Percentiles rank a stretch among this genome's conserved stretches.
Conservation (phyloP, 2,113 vertebrate species). For the Vireo altiloquus region DNA sequence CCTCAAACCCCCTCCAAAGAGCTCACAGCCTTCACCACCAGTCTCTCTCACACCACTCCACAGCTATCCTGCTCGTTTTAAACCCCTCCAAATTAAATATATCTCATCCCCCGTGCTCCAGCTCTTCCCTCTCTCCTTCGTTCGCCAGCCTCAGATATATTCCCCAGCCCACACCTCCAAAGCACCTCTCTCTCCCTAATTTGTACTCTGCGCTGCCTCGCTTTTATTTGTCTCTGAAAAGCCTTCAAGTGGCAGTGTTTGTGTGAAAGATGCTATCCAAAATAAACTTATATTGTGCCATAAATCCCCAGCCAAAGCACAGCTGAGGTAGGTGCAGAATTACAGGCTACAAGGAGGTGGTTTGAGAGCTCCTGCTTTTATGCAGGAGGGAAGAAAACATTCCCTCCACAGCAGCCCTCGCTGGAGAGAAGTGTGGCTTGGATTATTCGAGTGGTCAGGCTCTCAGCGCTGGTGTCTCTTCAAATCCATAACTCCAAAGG, state of each 20-base stretch:
- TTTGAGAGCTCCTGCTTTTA: neutral
- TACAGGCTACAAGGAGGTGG: neutral
- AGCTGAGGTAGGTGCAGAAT: neutral
- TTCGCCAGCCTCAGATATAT: neutral
- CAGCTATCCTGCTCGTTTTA: neutral
- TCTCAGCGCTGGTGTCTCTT: neutral
- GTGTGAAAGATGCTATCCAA: conserved; percentile 11
- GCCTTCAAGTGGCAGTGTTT: neutral
- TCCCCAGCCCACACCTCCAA: neutral
- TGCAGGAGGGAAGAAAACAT: neutral
- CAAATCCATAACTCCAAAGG: neutral
- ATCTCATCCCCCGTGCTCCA: neutral
- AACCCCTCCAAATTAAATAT: neutral
- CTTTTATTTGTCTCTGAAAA: conserved; percentile 6
- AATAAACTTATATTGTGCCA: neutral
- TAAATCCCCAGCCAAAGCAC: neutral
- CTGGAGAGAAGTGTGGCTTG: neutral
- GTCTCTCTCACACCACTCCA: neutral
- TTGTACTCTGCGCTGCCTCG: neutral
- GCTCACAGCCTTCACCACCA: neutral
- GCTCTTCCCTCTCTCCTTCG: neutral
- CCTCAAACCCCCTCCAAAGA: neutral
- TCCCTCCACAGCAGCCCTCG: neutral
- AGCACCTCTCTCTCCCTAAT: neutral
- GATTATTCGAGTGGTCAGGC: neutral